phyloP scores from a whole-genome alignment of 2,888 invertebrate species.

The Acanthosoma haemorrhoidale region DNA sequence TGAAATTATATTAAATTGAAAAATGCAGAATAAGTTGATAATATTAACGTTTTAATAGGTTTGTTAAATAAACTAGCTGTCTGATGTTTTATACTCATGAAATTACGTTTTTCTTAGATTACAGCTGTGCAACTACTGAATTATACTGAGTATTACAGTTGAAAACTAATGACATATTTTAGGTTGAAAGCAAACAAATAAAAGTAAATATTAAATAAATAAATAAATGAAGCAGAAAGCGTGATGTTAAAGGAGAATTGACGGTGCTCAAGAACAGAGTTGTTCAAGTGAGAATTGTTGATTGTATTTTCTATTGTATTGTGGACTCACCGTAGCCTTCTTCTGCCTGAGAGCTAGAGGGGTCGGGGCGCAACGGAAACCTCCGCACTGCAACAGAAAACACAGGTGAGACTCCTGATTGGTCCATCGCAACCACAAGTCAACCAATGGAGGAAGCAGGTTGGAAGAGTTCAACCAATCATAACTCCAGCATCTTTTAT shows the following conservation, averaged over 20 bases:
- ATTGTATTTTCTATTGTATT: neutral
- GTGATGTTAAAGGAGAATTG: neutral
- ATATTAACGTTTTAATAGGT: too few species aligned
- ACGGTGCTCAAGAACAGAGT: constrained; percentile 5
- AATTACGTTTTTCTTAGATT: neutral
- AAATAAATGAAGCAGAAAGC: constrained; percentile 15
- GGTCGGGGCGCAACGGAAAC: constrained; percentile 39
- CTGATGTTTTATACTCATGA: too few species aligned
- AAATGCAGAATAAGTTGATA: too few species aligned
- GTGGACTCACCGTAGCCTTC: constrained; percentile 41
- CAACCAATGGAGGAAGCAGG: neutral
- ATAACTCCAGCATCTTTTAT: too few species aligned
- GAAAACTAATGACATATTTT: neutral
- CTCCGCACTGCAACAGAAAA: constrained; percentile 42
- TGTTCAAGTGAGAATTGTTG: neutral
- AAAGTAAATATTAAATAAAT: neutral
- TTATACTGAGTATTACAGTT: neutral
- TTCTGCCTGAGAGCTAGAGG: constrained; percentile 39
- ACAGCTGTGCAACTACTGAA: constrained; percentile 23
- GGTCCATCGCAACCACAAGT: neutral
- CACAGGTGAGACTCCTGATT: constrained; percentile 30
- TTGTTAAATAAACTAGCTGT: too few species aligned
- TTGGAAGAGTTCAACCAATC: too few species aligned
- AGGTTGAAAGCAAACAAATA: constrained; percentile 14
- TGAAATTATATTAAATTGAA: too few species aligned